Evolutionary conservation across 1,140 invertebrate species (phyloP), one percentile per base, ranked within the genome.

Genomic region (Drosophila paulistorum): DNA sequence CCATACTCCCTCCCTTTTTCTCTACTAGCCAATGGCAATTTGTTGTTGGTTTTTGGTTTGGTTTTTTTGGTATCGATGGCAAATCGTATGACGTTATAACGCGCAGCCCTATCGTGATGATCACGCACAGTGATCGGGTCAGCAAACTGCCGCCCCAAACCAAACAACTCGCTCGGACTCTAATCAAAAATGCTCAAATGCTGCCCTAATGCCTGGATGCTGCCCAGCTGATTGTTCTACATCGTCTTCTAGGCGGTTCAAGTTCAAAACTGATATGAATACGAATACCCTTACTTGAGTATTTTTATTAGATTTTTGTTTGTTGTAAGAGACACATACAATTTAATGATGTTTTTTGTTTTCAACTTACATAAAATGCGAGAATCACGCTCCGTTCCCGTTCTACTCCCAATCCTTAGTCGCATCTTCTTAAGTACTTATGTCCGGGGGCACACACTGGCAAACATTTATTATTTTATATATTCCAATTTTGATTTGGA

Each of bases 71-170:
- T 41, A 37, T 68, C 41, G 65, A 62, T 62, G 66, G 66, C 41
- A 23, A 61, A 65, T 42, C 23, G 41, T 51, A 51, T 51, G 45
- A 51, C 9, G 17, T 17, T 51, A 64, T 48, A 72, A 76, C 74
- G 73, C 74, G 73, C 74, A 76, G 64, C 67, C 30, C 65, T 70
- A 65, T 76, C 74, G 74, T 76, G 73, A 76, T 76, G 55, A 76
- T 17, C 74, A 76, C 70, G 71, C 45, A 51, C 5, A 23, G 70
- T 74, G 70, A 72, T 72, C 71, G 71, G 70, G 45, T 54, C 71
- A 23, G 42, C 42, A 55, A 71, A 60, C 66, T 69, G 58, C 54
- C 23, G 23, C 23, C 23, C 23, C 23, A 26, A 3, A 26, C 23
- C 23, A 26, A 26, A 57, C 37, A 51, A 26, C 20, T 26, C 60